phyloP scores from a whole-genome alignment of 2,888 invertebrate species.

The Campoplex capitator region DNA sequence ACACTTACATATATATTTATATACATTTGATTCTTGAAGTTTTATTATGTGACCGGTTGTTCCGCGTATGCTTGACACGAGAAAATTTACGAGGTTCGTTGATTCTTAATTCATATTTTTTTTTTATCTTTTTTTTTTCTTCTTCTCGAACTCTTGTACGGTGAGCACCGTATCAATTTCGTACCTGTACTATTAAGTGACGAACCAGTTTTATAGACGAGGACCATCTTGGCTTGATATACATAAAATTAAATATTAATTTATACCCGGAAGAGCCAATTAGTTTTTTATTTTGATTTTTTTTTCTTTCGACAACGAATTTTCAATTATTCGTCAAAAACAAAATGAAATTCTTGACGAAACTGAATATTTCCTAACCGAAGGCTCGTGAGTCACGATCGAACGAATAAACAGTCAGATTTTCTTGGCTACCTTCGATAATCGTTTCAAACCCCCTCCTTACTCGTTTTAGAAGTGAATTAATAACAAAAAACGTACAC shows the following conservation, averaged over 20 bases:
- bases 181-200: slow-evolving; percentile 35
- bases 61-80: slow-evolving; percentile 37
- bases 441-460: background rate
- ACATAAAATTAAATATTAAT: slow-evolving; percentile 37
- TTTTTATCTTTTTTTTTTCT: slow-evolving; percentile 17
- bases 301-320: background rate
- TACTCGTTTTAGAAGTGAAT: background rate
- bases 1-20: background rate
- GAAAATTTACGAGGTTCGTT: slow-evolving; percentile 59
- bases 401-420: background rate
- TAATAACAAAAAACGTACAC: background rate
- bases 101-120: slow-evolving; percentile 57
- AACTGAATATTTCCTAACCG: background rate
- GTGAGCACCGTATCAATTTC: slow-evolving; percentile 30
- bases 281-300: background rate
- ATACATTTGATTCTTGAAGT: slow-evolving; percentile 4
- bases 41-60: slow-evolving; percentile 45
- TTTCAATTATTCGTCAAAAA: background rate
- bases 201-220: slow-evolving; percentile 45
- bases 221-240: slow-evolving; percentile 22
- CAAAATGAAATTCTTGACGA: background rate
- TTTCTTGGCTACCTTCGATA: background rate
- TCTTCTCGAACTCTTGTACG: slow-evolving; percentile 11
- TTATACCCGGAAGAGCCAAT: slow-evolving; percentile 26
- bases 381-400: background rate